A percentile compares a stretch with the other conserved stretches of the same genome.
phyloP scores from a whole-genome alignment of 1,140 invertebrate species.

The Pogonomyrmex californicus region DNA sequence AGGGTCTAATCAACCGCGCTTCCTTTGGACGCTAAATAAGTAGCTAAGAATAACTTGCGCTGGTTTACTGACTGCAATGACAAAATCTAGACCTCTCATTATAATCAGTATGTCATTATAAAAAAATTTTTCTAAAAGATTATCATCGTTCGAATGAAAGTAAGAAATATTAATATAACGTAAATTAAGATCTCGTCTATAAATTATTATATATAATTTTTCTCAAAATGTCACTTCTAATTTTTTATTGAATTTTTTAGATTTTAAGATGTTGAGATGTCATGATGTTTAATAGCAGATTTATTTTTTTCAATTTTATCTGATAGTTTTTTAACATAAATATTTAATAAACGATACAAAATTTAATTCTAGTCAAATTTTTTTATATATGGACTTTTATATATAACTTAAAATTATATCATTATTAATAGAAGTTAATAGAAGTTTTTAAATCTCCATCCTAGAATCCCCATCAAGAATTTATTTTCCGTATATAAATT shows the following conservation, averaged over 20 bases:
- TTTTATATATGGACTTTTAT: background rate
- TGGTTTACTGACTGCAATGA: slow-evolving; percentile 30
- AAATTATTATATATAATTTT: background rate
- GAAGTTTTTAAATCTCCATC: background rate
- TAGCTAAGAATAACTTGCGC: slow-evolving; percentile 39
- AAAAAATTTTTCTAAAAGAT: background rate
- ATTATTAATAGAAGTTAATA: background rate
- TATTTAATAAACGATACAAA: background rate
- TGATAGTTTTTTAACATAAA: background rate
- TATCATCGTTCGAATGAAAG: background rate
- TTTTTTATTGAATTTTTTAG: background rate
- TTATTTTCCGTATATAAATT: background rate
- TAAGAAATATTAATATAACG: background rate
- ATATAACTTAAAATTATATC: background rate
- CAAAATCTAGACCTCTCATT: background rate
- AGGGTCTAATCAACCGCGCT: slow-evolving; percentile 50
- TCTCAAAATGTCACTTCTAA: background rate
- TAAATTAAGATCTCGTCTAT: no score
- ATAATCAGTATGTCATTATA: background rate
- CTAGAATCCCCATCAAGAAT: background rate
- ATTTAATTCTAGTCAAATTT: background rate
- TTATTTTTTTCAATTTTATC: background rate
- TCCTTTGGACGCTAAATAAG: slow-evolving; percentile 50
- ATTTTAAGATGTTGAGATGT: background rate
- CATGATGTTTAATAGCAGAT: background rate